Base-by-base conservation (phyloP, 2,797 vertebrate species). In the Ataeniobius toweri region DNA sequence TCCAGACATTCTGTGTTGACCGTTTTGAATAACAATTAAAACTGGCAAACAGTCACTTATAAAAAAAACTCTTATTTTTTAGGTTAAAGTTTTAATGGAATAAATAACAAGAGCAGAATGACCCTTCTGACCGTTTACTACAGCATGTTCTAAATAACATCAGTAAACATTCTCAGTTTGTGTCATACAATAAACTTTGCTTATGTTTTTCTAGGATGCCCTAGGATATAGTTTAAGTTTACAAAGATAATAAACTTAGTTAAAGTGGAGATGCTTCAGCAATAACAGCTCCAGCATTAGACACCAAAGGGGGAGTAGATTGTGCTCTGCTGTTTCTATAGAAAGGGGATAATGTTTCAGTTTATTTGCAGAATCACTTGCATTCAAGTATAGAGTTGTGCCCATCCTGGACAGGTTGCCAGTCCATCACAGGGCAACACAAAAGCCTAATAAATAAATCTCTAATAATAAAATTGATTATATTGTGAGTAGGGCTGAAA, bases 81-180 rank as follows among this genome's bases (percentile, higher is more conserved):
- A 26, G 41, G 22, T 22, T 67, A 41, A 8, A 41, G 22, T 67
- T 41, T 65, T 67, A 24, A 8, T 69, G 22, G 12, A 46, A 41
- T 41, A 9, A 67, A 67, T 67, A 39, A 20, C 39, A 20, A 67
- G 63, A 67, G 63, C 63, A 67, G 63, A 67, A 69, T 69, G 12
- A 46, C 41, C 41, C 26, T 46, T 26, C 44, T 69, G 67, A 69
- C 41, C 12, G 3, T 46, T 69, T 26, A n/a, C 36, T 8, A 24
- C 22, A 56, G 55, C 22, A 3, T 56, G 55, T 56, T 56, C 22
- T n/a, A 44, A n/a, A 8, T 36, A 65, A 20, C 22, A 31, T 6
- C 39, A 41, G 12, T 10, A 24, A 68, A n/a, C 39, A 44, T 6
- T 31, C 41, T n/a, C 63, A 67, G 36, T 46, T n/a, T 69, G 12